Percentiles rank a stretch among this genome's conserved stretches.
Evolutionary conservation across 1,140 invertebrate species (phyloP).

Genomic region (Rhagoletis pomonella): DNA sequence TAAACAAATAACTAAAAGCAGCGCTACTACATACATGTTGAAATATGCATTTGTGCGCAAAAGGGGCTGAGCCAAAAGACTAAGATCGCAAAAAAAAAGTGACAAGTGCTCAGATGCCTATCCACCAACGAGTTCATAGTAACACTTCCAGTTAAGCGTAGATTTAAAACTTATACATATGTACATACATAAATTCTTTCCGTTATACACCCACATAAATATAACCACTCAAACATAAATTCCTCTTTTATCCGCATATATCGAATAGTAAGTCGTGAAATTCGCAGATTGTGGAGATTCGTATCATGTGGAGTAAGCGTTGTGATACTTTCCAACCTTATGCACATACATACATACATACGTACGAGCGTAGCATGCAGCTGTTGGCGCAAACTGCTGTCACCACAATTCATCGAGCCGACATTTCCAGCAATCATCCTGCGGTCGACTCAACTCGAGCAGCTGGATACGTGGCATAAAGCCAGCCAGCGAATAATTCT

Average conservation of each 20-base stretch:
- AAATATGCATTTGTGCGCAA: neutral
- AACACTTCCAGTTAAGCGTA: neutral
- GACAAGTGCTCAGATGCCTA: neutral
- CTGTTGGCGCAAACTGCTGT: neutral
- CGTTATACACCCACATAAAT: neutral
- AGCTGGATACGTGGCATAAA: conserved; percentile 9
- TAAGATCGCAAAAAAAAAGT: neutral
- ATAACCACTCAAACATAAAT: neutral
- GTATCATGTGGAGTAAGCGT: neutral
- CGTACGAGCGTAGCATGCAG: neutral
- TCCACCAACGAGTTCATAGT: neutral
- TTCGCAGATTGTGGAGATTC: neutral
- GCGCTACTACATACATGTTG: neutral
- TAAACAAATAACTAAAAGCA: neutral
- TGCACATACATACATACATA: too few relatives aligned
- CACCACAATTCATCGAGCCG: neutral
- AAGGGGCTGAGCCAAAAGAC: neutral
- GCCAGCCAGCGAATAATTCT: conserved; percentile 1
- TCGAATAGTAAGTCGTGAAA: conserved; percentile 27
- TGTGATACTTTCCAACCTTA: neutral
- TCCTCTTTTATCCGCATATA: neutral
- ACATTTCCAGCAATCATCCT: conserved; percentile 21
- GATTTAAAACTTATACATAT: neutral
- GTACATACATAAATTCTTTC: neutral
- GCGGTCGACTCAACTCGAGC: conserved; percentile 1